A percentile compares a stretch with the other conserved stretches of the same genome.
Conservation (phyloP, 2,113 vertebrate species). For the Bufo gargarizans region DNA sequence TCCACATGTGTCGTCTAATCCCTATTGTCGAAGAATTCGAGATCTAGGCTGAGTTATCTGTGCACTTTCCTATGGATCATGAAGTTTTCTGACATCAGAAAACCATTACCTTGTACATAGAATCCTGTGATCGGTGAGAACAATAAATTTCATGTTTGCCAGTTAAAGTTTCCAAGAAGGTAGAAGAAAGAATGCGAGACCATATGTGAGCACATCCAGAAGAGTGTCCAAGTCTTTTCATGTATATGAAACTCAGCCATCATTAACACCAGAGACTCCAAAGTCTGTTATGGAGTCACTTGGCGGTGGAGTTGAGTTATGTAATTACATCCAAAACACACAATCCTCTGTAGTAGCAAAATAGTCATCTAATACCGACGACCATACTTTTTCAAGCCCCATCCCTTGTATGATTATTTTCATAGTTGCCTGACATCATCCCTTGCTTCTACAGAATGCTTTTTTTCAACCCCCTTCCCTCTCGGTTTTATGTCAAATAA, state of each 20-base stretch:
- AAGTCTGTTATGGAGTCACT: neutral
- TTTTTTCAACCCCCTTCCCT: too few species aligned
- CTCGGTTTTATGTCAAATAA: too few species aligned
- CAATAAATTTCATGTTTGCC: neutral
- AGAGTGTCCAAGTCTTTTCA: neutral
- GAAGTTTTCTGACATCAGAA: neutral
- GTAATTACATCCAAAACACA: neutral
- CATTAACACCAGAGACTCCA: neutral
- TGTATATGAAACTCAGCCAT: neutral
- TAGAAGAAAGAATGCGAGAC: neutral
- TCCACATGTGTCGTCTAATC: neutral
- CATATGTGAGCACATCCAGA: neutral
- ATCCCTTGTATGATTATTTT: neutral
- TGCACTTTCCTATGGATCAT: neutral
- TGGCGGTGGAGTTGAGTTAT: neutral
- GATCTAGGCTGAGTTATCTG: neutral
- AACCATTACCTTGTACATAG: neutral
- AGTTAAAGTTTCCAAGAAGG: neutral
- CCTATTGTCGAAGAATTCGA: neutral
- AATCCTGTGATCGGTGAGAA: neutral
- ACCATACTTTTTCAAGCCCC: neutral
- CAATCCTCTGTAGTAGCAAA: neutral
- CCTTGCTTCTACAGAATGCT: neutral
- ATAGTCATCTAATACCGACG: neutral
- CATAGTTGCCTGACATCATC: neutral